Percentiles rank a stretch among this genome's conserved stretches.
Conservation (phyloP, 1,140 invertebrate species). For the Bombus cullumanus region DNA sequence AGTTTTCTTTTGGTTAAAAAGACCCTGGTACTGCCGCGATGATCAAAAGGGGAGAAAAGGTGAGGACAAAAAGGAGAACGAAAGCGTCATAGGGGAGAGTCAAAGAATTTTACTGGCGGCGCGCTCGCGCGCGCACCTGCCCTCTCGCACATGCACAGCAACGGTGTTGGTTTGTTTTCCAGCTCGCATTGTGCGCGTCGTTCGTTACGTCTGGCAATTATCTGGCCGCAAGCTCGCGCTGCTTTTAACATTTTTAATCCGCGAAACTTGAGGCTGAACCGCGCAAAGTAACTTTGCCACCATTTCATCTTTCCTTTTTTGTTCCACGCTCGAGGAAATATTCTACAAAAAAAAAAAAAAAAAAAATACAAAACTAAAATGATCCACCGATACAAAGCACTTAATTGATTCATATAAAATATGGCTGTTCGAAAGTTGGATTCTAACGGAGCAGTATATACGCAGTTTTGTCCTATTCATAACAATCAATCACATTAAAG, state of each 20-base stretch:
- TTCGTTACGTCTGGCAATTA: constrained; percentile 45
- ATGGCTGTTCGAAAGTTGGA: too few species aligned
- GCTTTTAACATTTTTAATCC: constrained; percentile 43
- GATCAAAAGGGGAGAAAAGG: constrained; percentile 36
- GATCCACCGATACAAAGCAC: not conserved
- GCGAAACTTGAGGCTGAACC: not conserved
- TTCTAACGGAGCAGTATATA: too few species aligned
- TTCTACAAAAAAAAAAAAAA: not conserved
- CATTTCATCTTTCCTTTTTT: not conserved
- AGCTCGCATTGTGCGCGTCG: constrained; percentile 15
- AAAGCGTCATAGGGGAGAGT: constrained; percentile 3
- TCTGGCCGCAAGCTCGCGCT: constrained; percentile 13
- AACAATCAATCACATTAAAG: too few species aligned
- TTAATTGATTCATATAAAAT: not conserved
- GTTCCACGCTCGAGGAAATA: not conserved
- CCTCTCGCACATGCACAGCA: too few species aligned
- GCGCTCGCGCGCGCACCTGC: not conserved
- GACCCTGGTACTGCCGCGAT: not conserved
- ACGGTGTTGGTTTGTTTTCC: constrained; percentile 11
- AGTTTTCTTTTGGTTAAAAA: constrained; percentile 12
- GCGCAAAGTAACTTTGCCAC: not conserved
- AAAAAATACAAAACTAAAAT: not conserved
- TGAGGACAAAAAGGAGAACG: constrained; percentile 20
- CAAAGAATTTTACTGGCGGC: constrained; percentile 22
- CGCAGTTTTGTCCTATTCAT: too few species aligned